Conservation (phyloP, 2,888 invertebrate species). For the Drosophila silvestris region DNA sequence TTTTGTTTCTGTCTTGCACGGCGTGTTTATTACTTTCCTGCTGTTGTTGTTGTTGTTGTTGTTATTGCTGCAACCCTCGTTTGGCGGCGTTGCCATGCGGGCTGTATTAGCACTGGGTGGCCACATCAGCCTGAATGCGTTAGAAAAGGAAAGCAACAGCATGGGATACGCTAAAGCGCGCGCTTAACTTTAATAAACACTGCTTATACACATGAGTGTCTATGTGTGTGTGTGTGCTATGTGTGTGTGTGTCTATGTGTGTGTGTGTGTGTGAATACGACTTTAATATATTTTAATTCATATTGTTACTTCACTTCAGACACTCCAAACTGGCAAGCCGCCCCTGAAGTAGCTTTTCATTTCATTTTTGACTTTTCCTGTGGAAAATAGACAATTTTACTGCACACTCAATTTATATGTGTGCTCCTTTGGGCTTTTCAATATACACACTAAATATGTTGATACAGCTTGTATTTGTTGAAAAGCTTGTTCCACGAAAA, state of each 20-base stretch:
- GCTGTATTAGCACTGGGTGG: constrained; percentile 33
- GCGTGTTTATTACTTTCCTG: constrained; percentile 66
- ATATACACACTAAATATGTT: background rate
- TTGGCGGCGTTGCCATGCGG: constrained; percentile 53
- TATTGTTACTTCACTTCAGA: constrained; percentile 42
- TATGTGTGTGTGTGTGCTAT: constrained; percentile 3
- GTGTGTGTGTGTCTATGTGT: constrained; percentile 4
- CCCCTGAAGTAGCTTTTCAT: constrained; percentile 10
- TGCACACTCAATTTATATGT: background rate
- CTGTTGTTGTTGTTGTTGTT: constrained; percentile 19
- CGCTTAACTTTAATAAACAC: constrained; percentile 64
- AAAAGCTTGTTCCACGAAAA: background rate
- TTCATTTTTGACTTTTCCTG: constrained; percentile 8
- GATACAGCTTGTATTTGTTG: background rate
- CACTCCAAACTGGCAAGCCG: background rate
- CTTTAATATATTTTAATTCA: constrained; percentile 64
- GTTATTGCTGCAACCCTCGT: constrained; percentile 42
- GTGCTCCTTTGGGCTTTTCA: background rate
- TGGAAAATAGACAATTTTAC: constrained; percentile 16
- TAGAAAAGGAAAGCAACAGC: constrained; percentile 14
- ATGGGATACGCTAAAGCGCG: constrained; percentile 20
- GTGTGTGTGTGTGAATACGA: constrained; percentile 4
- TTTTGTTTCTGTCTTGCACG: constrained; percentile 43
- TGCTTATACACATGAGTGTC: constrained; percentile 14
- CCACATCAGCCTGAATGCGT: constrained; percentile 3